A percentile compares a stretch with the other conserved stretches of the same genome.
phyloP scores from a whole-genome alignment of 2,797 vertebrate species.

The Leptatherina wallacei region DNA sequence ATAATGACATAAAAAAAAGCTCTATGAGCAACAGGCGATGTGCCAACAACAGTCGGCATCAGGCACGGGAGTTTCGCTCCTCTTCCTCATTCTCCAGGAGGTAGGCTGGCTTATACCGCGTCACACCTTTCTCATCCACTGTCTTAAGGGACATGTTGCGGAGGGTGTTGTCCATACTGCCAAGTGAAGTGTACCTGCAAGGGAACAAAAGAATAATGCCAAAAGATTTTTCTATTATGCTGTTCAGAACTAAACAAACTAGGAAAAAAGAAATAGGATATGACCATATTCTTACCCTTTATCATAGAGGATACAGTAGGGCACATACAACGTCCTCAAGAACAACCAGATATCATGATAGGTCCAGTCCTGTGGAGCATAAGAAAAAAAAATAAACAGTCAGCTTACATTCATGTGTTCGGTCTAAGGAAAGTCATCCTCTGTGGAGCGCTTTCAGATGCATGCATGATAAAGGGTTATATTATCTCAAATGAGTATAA shows the following conservation, averaged over 20 bases:
- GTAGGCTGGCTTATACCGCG: conserved; percentile 88
- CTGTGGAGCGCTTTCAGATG: conserved; percentile 5
- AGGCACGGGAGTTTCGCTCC: conserved; percentile 88
- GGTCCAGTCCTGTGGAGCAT: conserved; percentile 89
- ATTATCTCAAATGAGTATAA: conserved; percentile 9
- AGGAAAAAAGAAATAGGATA: no score
- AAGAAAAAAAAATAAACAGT: conserved; percentile 13
- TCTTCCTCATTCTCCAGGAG: conserved; percentile 91
- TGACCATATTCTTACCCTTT: conserved; percentile 86
- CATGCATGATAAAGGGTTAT: conserved; percentile 1
- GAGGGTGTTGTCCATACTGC: conserved; percentile 90
- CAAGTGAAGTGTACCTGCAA: conserved; percentile 92
- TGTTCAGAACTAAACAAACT: not conserved
- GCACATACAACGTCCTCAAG: conserved; percentile 90
- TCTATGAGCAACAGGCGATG: conserved; percentile 22
- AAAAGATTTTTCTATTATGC: not conserved
- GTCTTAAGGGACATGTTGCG: conserved; percentile 86
- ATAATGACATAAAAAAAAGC: conserved; percentile 2
- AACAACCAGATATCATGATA: conserved; percentile 97
- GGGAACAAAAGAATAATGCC: not conserved
- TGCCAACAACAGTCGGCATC: conserved; percentile 25
- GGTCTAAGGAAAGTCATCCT: not conserved
- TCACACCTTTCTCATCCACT: conserved; percentile 80
- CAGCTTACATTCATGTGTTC: conserved; percentile 1
- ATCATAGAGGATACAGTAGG: conserved; percentile 97